phyloP scores from a whole-genome alignment of 1,140 invertebrate species.

The Archivesica marissinica region DNA sequence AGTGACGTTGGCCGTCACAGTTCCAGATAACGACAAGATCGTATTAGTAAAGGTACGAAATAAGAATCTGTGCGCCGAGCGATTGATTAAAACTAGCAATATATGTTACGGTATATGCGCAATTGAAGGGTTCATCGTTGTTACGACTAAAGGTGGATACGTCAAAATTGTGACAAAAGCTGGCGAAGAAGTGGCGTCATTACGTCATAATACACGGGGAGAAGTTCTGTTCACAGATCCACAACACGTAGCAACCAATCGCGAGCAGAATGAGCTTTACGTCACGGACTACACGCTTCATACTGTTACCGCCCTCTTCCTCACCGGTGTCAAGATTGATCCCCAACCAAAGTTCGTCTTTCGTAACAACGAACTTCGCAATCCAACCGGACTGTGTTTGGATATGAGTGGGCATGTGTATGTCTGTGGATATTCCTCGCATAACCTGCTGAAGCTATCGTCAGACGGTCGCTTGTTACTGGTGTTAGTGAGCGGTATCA shows the following conservation, averaged over 20 bases:
- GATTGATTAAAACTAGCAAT: slow-evolving; percentile 56
- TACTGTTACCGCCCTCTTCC: slow-evolving; percentile 33
- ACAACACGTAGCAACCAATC: slow-evolving; percentile 52
- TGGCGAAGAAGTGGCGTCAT: slow-evolving; percentile 57
- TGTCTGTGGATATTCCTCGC: slow-evolving; percentile 53
- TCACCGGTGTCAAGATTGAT: slow-evolving; percentile 47
- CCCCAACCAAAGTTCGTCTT: slow-evolving; percentile 56
- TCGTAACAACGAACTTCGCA: slow-evolving; percentile 53
- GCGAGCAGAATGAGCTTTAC: slow-evolving; percentile 44
- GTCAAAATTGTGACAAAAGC: slow-evolving; percentile 57
- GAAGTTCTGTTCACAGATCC: slow-evolving; percentile 51
- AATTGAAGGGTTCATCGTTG: slow-evolving; percentile 52
- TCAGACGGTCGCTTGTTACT: slow-evolving; percentile 28
- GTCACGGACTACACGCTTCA: slow-evolving; percentile 52
- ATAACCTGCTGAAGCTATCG: slow-evolving; percentile 52
- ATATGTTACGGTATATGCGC: slow-evolving; percentile 56
- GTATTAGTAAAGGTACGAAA: slow-evolving; percentile 52
- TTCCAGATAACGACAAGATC: slow-evolving; percentile 58
- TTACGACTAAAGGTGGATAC: slow-evolving; percentile 53
- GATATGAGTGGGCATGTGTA: slow-evolving; percentile 36
- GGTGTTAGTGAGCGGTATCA: slow-evolving; percentile 37
- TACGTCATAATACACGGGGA: slow-evolving; percentile 49
- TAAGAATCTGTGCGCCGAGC: slow-evolving; percentile 43
- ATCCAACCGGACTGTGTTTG: slow-evolving; percentile 53
- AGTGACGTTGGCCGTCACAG: slow-evolving; percentile 48